These are phyloP conservation scores for Zapus hudsonius DNA, from an alignment of 2,113 vertebrate species.

Conservation along the genomic window DNA sequence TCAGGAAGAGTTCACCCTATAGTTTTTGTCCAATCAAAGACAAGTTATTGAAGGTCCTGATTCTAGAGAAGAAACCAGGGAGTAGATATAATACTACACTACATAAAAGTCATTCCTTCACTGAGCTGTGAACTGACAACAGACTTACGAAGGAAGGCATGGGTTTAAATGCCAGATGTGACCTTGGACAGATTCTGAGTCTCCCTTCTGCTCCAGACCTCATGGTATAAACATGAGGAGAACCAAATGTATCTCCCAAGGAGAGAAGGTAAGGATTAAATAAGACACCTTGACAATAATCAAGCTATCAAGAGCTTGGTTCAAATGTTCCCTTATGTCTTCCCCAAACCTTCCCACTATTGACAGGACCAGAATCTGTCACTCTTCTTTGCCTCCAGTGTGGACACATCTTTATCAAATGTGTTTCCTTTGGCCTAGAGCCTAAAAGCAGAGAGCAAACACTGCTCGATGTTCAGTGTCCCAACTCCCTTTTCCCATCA, in stretches of 20 bases:
- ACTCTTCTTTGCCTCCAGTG: not conserved
- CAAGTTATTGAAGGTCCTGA: not conserved
- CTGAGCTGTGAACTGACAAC: not conserved
- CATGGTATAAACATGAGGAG: not conserved
- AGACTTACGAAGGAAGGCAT: not conserved
- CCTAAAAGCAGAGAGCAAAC: not conserved
- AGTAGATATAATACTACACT: not conserved
- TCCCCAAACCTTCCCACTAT: not conserved
- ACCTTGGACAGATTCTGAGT: not conserved
- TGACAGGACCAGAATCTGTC: not conserved
- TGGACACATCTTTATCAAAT: not conserved
- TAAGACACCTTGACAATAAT: not conserved
- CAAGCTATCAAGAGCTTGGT: not conserved
- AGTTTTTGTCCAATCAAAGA: not conserved
- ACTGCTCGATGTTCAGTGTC: not conserved
- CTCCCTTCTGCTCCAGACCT: not conserved
- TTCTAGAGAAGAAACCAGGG: conserved; percentile 21
- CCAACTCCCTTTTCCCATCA: not conserved
- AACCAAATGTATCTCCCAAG: not conserved
- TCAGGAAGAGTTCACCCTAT: not conserved
- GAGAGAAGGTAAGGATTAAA: not conserved
- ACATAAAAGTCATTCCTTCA: conserved; percentile 4
- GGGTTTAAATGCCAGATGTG: not conserved
- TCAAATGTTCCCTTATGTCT: not conserved
- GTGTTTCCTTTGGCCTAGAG: not conserved